Evolutionary conservation across 2,888 invertebrate genomes (phyloP).

Genomic region (Mantis religiosa): DNA sequence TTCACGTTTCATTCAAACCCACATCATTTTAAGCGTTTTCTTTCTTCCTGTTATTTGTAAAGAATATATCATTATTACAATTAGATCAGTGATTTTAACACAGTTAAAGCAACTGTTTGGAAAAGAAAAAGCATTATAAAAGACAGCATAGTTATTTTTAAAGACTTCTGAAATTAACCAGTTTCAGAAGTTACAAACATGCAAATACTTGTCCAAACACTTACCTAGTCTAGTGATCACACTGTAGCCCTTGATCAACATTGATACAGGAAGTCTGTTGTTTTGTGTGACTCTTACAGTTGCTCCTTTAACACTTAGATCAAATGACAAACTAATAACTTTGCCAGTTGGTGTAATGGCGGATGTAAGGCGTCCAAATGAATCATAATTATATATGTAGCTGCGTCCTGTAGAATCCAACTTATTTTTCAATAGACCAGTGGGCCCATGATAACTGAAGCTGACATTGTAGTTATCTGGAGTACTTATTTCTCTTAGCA

Average conservation of each 20-base stretch:
- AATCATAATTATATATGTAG: conserved; percentile 91
- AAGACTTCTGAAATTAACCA: too few relatives aligned
- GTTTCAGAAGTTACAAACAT: too few relatives aligned
- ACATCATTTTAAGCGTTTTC: too few relatives aligned
- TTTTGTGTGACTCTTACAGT: conserved; percentile 81
- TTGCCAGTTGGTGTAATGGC: conserved; percentile 95
- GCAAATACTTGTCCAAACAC: conserved; percentile 2
- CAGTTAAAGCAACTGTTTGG: too few relatives aligned
- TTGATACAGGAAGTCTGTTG: conserved; percentile 75
- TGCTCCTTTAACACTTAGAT: conserved; percentile 86
- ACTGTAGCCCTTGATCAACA: conserved; percentile 82
- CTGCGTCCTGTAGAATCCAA: conserved; percentile 85
- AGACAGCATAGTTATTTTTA: too few relatives aligned
- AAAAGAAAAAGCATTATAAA: too few relatives aligned
- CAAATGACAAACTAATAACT: conserved; percentile 81
- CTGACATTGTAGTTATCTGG: conserved; percentile 92
- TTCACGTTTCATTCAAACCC: too few relatives aligned
- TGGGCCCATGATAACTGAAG: conserved; percentile 88
- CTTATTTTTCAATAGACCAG: conserved; percentile 83
- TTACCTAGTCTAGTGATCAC: conserved; percentile 70
- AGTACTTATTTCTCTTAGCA: conserved; percentile 84
- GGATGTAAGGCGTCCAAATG: conserved; percentile 85
- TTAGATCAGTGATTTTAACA: too few relatives aligned
- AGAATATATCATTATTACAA: too few relatives aligned
- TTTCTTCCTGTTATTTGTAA: too few relatives aligned